A percentile compares a stretch with the other conserved stretches of the same genome.
Conservation (phyloP, 2,888 invertebrate species). For the Plagodis pulveraria region DNA sequence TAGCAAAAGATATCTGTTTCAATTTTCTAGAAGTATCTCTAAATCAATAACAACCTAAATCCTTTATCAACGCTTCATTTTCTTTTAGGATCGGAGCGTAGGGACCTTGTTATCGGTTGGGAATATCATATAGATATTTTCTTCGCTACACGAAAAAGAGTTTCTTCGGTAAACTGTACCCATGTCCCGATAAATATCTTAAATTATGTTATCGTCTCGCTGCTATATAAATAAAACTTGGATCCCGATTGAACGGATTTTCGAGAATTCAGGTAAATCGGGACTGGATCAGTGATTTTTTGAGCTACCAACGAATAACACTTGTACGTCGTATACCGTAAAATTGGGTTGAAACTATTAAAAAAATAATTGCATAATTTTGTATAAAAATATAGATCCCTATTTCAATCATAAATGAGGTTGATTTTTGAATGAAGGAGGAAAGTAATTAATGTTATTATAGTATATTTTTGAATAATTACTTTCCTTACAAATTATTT, state of each 20-base stretch:
- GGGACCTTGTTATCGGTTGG: constrained; percentile 61
- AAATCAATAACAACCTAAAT: constrained; percentile 50
- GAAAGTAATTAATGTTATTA: no score
- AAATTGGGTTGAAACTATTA: no score
- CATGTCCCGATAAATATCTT: constrained; percentile 59
- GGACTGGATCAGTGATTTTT: background rate
- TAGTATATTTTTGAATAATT: no score
- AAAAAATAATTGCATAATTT: no score
- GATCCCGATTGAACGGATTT: constrained; percentile 45
- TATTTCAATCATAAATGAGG: no score
- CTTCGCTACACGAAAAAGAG: constrained; percentile 44
- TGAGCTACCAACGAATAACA: no score
- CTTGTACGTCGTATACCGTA: no score
- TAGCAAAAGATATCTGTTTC: constrained; percentile 32
- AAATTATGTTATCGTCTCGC: constrained; percentile 65
- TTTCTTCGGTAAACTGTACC: constrained; percentile 52
- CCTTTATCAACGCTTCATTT: constrained; percentile 65
- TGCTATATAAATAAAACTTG: constrained; percentile 58
- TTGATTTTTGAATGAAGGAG: no score
- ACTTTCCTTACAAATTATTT: no score
- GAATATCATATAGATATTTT: constrained; percentile 59
- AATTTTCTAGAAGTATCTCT: constrained; percentile 39
- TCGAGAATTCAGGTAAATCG: constrained; percentile 38
- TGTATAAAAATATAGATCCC: no score
- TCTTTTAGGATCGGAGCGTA: constrained; percentile 56